These are phyloP conservation scores for Drosophila kuntzei DNA, from an alignment of 2,888 invertebrate species.

Conservation along the genomic window DNA sequence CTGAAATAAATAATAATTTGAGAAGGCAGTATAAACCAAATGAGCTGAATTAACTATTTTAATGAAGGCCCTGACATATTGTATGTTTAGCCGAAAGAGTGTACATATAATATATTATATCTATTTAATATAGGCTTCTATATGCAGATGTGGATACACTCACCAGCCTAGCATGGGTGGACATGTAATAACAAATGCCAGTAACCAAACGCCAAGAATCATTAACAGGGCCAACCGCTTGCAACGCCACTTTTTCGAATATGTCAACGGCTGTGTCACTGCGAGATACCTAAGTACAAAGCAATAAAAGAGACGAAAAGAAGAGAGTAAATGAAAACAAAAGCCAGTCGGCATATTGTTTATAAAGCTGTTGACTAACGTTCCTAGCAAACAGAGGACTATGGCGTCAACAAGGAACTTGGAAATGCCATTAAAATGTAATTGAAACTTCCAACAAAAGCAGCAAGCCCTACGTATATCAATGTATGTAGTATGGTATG, in stretches of 20 bases:
- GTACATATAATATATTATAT: constrained; percentile 6
- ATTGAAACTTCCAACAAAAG: constrained; percentile 80
- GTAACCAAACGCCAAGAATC: constrained; percentile 96
- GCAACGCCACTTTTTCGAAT: constrained; percentile 94
- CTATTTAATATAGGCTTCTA: constrained; percentile 1
- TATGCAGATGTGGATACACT: constrained; percentile 78
- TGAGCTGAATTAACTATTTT: constrained; percentile 22
- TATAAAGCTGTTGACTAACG: constrained; percentile 69
- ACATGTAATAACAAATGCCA: constrained; percentile 95
- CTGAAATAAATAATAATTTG: constrained; percentile 16
- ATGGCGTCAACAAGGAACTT: constrained; percentile 63
- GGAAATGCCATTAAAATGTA: constrained; percentile 81
- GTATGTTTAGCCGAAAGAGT: constrained; percentile 10
- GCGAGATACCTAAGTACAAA: constrained; percentile 90
- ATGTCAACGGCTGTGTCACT: constrained; percentile 96
- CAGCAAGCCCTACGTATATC: constrained; percentile 28
- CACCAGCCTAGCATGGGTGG: constrained; percentile 97
- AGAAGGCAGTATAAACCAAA: constrained; percentile 8
- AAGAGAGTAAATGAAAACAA: constrained; percentile 59
- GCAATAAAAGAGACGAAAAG: constrained; percentile 46
- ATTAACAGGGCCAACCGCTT: constrained; percentile 94
- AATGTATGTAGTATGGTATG: constrained; percentile 3
- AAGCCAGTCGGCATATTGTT: constrained; percentile 65
- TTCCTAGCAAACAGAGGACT: constrained; percentile 43
- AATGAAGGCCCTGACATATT: constrained; percentile 5